These are phyloP conservation scores for Elymnias hypermnestra DNA, from an alignment of 1,140 invertebrate species.

Conservation along the genomic window DNA sequence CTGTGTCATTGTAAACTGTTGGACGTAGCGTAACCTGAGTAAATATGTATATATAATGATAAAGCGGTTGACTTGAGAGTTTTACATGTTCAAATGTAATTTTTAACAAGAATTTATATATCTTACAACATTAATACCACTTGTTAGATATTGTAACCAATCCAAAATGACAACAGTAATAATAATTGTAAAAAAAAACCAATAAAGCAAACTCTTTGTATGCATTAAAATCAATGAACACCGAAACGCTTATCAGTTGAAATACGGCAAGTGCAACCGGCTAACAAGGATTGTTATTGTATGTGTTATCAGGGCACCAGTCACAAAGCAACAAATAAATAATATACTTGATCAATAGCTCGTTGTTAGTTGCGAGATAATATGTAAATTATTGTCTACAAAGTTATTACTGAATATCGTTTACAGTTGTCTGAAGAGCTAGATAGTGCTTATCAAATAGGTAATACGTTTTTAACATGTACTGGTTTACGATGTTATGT, in stretches of 20 bases:
- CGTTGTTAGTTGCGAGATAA: constrained; percentile 1
- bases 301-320: constrained; percentile 8
- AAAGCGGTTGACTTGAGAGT: too few species aligned
- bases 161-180: too few species aligned
- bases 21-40: too few species aligned
- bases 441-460: not conserved
- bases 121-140: too few species aligned
- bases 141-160: too few species aligned
- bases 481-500: too few species aligned
- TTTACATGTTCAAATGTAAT: too few species aligned
- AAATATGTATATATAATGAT: too few species aligned
- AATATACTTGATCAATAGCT: not conserved
- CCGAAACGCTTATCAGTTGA: constrained; percentile 1
- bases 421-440: not conserved
- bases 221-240: not conserved
- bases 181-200: not conserved
- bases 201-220: not conserved
- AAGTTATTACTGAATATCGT: not conserved
- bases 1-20: too few species aligned
- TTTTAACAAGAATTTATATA: too few species aligned
- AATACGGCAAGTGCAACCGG: constrained; percentile 2
- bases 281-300: constrained; percentile 9
- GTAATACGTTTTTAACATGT: too few species aligned
- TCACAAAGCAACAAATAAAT: not conserved
- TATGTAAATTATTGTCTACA: not conserved